Percentiles rank a stretch among this genome's conserved stretches.
Conservation (phyloP, 2,888 invertebrate species). For the Acanthosepion esculentum region DNA sequence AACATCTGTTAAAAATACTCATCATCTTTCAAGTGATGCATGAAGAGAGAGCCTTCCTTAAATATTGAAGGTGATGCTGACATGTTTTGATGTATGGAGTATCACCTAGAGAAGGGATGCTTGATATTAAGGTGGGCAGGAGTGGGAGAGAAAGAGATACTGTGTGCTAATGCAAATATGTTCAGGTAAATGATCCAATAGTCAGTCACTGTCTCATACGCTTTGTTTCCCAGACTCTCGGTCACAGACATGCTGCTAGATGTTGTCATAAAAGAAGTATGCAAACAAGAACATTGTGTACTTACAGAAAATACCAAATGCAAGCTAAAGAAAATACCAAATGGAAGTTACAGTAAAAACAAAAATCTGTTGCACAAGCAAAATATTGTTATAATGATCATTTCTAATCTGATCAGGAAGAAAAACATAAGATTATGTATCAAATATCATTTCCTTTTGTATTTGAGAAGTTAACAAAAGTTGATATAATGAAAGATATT, state of each 20-base stretch:
- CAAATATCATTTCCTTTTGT: too few species aligned
- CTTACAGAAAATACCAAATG: not conserved
- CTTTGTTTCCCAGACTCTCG: not conserved
- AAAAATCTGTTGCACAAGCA: not conserved
- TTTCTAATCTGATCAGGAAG: too few species aligned
- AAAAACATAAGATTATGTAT: too few species aligned
- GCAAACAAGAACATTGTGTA: not conserved
- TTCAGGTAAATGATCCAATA: not conserved
- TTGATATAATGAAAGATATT: too few species aligned
- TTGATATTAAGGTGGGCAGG: not conserved
- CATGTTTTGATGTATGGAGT: not conserved
- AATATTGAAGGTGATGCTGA: slow-evolving; percentile 8
- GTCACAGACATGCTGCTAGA: not conserved
- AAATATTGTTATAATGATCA: too few species aligned
- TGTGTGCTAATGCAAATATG: not conserved
- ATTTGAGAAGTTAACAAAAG: too few species aligned
- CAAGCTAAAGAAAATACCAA: not conserved
- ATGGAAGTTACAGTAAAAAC: not conserved
- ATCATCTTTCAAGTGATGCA: not conserved
- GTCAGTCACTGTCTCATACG: not conserved
- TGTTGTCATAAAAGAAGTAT: not conserved
- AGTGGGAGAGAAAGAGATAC: not conserved
- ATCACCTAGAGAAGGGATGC: not conserved
- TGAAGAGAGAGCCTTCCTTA: not conserved
- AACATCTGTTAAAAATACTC: not conserved